Evolutionary conservation across 1,140 invertebrate genomes (phyloP).

Genomic region (Planococcus citri): DNA sequence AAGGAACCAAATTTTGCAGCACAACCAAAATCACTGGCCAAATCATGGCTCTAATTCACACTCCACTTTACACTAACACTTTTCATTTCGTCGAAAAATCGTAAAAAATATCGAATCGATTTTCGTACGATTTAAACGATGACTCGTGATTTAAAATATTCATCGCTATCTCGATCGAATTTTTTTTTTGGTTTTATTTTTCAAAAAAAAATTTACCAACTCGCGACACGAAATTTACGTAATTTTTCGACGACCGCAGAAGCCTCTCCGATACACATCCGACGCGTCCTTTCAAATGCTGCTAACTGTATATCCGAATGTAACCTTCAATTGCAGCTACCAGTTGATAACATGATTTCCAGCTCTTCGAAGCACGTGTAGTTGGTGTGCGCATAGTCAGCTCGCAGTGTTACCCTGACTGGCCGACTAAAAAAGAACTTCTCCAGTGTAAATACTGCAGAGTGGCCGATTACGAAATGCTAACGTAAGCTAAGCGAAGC

Average conservation of each 20-base stretch:
- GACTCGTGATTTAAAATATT: too few relatives aligned
- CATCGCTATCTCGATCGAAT: not conserved
- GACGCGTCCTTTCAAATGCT: not conserved
- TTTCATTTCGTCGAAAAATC: too few relatives aligned
- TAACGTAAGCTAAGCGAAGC: too few relatives aligned
- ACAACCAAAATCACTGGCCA: not conserved
- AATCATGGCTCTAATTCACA: not conserved
- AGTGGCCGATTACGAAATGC: too few relatives aligned
- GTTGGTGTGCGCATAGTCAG: not conserved
- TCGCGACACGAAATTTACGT: not conserved
- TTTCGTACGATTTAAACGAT: too few relatives aligned
- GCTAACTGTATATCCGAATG: not conserved
- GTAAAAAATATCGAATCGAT: too few relatives aligned
- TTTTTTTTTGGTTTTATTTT: not conserved
- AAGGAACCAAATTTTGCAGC: slow-evolving; percentile 5
- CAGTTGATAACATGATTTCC: slow-evolving; percentile 10
- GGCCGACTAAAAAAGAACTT: not conserved
- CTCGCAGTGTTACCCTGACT: not conserved
- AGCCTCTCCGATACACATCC: not conserved
- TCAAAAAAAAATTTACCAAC: not conserved
- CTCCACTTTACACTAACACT: not conserved
- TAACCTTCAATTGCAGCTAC: slow-evolving; percentile 19
- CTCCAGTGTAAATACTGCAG: too few relatives aligned
- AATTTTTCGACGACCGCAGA: not conserved
- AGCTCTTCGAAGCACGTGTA: not conserved